Conservation (phyloP, 2,888 invertebrate species). For the Bugulina stolonifera region DNA sequence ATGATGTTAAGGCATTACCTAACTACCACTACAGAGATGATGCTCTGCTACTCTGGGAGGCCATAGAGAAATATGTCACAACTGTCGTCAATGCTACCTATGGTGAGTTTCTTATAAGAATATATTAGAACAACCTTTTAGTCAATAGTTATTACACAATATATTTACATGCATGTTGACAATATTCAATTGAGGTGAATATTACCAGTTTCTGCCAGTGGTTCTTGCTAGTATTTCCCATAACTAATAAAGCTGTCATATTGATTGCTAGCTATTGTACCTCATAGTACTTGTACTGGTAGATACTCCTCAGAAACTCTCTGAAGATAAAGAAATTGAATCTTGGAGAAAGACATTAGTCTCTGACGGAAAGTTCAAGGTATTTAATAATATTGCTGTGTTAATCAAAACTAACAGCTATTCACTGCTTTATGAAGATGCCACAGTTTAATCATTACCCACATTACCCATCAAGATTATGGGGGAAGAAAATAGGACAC, state of each 20-base stretch:
- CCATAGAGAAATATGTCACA: slow-evolving; percentile 42
- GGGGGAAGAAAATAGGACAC: too few species aligned
- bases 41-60: slow-evolving; percentile 42
- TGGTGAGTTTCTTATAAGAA: slow-evolving; percentile 29
- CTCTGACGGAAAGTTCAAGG: background rate
- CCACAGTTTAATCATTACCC: too few species aligned
- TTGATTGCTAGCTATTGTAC: background rate
- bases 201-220: background rate
- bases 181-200: background rate
- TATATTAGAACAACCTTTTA: background rate
- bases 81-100: slow-evolving; percentile 35
- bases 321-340: slow-evolving; percentile 39
- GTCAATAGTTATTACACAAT: background rate
- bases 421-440: too few species aligned
- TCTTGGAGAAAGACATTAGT: slow-evolving; percentile 46
- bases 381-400: too few species aligned
- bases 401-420: too few species aligned
- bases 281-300: background rate
- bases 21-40: slow-evolving; percentile 51
- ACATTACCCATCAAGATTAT: too few species aligned
- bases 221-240: background rate
- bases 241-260: too few species aligned
- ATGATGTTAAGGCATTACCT: slow-evolving; percentile 43
- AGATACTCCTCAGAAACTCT: slow-evolving; percentile 30
- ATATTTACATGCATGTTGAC: background rate